A percentile compares a stretch with the other conserved stretches of the same genome.
Conservation (phyloP, 1,140 invertebrate genomes). For the Drosophila sturtevanti region DNA sequence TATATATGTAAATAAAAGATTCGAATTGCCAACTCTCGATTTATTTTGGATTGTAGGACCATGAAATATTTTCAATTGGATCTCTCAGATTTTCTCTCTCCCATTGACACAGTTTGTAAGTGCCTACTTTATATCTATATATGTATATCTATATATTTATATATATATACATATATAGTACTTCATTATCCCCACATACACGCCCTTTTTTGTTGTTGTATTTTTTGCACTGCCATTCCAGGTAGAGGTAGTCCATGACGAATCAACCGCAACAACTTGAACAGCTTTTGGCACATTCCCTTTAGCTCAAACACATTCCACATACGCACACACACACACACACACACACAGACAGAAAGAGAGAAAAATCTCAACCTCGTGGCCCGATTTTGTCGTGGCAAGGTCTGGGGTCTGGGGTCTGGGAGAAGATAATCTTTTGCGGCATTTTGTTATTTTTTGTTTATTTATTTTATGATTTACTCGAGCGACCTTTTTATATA, state of each 20-base stretch:
- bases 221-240: not conserved
- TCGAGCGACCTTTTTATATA: conserved; percentile 33
- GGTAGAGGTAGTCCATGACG: conserved; percentile 18
- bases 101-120: conserved; percentile 9
- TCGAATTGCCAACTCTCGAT: no score
- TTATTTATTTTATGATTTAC: conserved; percentile 63
- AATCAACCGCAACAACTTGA: conserved; percentile 13
- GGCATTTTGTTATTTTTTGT: conserved; percentile 58
- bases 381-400: conserved; percentile 9
- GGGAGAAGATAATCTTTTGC: conserved; percentile 61
- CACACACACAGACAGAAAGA: not conserved
- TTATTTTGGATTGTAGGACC: no score
- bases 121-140: not conserved
- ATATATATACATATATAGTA: not conserved
- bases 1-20: no score
- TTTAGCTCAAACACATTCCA: conserved; percentile 13
- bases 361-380: conserved; percentile 8
- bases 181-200: conserved; percentile 8
- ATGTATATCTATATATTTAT: not conserved
- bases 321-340: not conserved
- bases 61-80: no score
- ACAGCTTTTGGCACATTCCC: conserved; percentile 9
- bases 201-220: not conserved
- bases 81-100: not conserved
- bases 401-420: conserved; percentile 20